Evolutionary conservation across 92 coral and sea anemone species (phyloP).

Genomic region (Zoanthus sansibaricus): DNA sequence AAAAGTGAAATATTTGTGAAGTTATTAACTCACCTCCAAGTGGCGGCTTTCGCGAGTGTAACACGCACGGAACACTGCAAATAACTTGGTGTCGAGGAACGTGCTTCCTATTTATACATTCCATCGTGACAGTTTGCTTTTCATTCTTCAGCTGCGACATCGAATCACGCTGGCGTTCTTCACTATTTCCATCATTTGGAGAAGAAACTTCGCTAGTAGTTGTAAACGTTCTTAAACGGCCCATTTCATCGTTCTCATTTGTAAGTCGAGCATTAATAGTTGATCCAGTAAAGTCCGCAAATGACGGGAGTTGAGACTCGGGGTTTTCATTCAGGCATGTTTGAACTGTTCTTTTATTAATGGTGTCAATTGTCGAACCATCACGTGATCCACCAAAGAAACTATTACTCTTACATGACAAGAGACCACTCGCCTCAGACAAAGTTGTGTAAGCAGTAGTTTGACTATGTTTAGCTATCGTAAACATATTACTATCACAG

Average conservation of each 20-base stretch:
- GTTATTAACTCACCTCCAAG: slow-evolving; percentile 69
- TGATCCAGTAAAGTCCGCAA: slow-evolving; percentile 2
- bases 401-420: neutral
- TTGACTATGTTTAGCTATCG: neutral
- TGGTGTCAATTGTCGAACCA: neutral
- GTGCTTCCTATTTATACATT: slow-evolving; percentile 16
- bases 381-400: neutral
- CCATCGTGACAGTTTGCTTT: neutral
- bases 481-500: neutral
- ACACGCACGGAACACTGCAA: slow-evolving; percentile 91
- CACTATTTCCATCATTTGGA: neutral
- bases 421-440: neutral
- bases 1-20: neutral
- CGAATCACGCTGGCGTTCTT: neutral
- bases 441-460: neutral
- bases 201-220: neutral
- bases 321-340: neutral
- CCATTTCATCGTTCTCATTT: neutral
- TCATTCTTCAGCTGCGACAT: neutral
- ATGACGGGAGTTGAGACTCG: neutral
- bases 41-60: slow-evolving; percentile 96
- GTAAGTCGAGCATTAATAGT: neutral
- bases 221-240: neutral
- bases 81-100: slow-evolving; percentile 80
- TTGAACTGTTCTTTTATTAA: neutral